These are phyloP conservation scores for Spatulosminthurus flaviceps DNA, from an alignment of 2,888 invertebrate species.

Conservation along the genomic window DNA sequence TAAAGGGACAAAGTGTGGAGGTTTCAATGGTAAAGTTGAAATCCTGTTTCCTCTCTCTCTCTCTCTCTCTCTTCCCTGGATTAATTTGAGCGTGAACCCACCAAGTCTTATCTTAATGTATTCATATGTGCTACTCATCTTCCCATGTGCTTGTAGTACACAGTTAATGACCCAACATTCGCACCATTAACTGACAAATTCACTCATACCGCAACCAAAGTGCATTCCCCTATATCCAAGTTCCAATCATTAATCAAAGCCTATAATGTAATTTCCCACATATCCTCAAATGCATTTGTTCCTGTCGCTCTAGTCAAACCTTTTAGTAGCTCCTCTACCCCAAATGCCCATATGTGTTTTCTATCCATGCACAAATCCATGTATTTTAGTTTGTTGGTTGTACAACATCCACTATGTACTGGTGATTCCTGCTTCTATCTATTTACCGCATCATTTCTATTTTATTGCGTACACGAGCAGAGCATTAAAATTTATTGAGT, in stretches of 20 bases:
- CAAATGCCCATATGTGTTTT: too few species aligned
- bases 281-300: neutral
- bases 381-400: too few species aligned
- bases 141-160: neutral
- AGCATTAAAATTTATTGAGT: too few species aligned
- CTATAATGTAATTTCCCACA: constrained; percentile 4
- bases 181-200: constrained; percentile 32
- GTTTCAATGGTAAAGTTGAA: neutral
- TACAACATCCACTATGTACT: too few species aligned
- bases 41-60: neutral
- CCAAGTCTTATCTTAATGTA: constrained; percentile 25
- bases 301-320: neutral
- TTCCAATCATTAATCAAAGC: constrained; percentile 35
- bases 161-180: constrained; percentile 34
- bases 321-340: too few species aligned
- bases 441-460: too few species aligned
- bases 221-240: neutral
- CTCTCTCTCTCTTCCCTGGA: too few species aligned
- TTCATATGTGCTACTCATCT: constrained; percentile 32
- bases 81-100: too few species aligned
- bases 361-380: too few species aligned
- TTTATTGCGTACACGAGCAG: too few species aligned
- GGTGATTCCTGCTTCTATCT: too few species aligned
- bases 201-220: neutral
- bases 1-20: constrained; percentile 18